Conservation (phyloP, 1,140 invertebrate genomes). For the Solenopsis invicta region DNA sequence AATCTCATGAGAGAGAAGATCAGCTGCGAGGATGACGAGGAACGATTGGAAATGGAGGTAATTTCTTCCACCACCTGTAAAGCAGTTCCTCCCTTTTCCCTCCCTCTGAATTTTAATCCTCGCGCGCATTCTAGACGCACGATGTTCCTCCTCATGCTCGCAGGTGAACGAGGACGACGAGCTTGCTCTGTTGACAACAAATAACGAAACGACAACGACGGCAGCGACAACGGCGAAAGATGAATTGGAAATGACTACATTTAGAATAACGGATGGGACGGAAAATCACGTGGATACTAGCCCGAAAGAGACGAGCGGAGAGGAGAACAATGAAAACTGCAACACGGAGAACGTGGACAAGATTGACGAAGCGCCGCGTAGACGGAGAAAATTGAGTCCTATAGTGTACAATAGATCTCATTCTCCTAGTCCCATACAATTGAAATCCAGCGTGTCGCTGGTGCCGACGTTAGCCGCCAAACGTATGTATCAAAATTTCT, state of each 20-base stretch:
- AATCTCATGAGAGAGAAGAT: conserved; percentile 79
- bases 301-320: conserved; percentile 67
- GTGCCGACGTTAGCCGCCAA: conserved; percentile 42
- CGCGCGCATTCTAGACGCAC: conserved; percentile 51
- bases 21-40: conserved; percentile 82
- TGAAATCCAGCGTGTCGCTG: conserved; percentile 56
- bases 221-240: conserved; percentile 53
- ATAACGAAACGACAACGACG: conserved; percentile 69
- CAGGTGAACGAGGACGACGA: conserved; percentile 84
- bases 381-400: conserved; percentile 84
- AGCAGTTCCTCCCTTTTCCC: neutral
- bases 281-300: conserved; percentile 73
- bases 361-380: conserved; percentile 71
- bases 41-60: conserved; percentile 84
- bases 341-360: conserved; percentile 79
- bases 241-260: conserved; percentile 75
- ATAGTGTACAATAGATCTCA: conserved; percentile 83
- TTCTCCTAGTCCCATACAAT: conserved; percentile 78
- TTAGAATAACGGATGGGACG: conserved; percentile 70
- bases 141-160: conserved; percentile 54
- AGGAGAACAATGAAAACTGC: conserved; percentile 80
- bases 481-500: conserved; percentile 51
- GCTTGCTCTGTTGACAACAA: conserved; percentile 75
- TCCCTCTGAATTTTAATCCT: conserved; percentile 54
- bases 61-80: conserved; percentile 26